Evolutionary conservation across 2,797 vertebrate genomes (phyloP), one percentile per base, ranked within the genome.

Genomic region (Pogonophryne albipinna): DNA sequence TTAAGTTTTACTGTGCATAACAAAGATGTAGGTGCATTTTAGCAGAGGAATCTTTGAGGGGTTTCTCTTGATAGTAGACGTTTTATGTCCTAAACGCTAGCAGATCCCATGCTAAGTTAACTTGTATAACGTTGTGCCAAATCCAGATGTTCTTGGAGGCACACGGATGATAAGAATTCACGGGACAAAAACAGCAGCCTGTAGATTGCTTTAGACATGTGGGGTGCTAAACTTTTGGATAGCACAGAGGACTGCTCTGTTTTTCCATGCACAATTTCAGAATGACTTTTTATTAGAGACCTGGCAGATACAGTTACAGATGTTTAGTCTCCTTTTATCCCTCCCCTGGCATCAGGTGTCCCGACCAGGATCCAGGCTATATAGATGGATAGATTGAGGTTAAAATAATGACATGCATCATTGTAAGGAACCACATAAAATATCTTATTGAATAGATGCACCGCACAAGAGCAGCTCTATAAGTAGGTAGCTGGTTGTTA

Each of bases 131-230:
- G 0, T 19, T 49, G 19, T 7, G 51, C 34, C 53, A 1, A 46
- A 45, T 64, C 47, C 49, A 79, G 63, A 72, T 71, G 52, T 73
- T 68, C 2, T 23, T 15, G 7, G 4, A 16, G 17, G 27, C 42
- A 27, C 47, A 19, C 3, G 38, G 34, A 19, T 71, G 58, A 42
- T 27, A 44, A 6, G 11, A 17, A 49, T 20, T 9, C 17, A 41
- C 19, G 1, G 17, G 31, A 53, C 53, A 55, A 4, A 19, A 2
- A 52, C 20, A n/a, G 15, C 41, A 44, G 20, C 14, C 51, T 10
- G 9, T 6, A 15, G 46, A 15, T 41, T 51, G 41, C 31, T 23
- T 63, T n/a, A 63, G n/a, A 56, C 15, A n/a, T 20, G 23, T 38
- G 0, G 0, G 12, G 1, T 3, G 17, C 11, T 50, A 20, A 15